phyloP scores from a whole-genome alignment of 2,888 invertebrate genomes.

The Meiosimyza decipiens region DNA sequence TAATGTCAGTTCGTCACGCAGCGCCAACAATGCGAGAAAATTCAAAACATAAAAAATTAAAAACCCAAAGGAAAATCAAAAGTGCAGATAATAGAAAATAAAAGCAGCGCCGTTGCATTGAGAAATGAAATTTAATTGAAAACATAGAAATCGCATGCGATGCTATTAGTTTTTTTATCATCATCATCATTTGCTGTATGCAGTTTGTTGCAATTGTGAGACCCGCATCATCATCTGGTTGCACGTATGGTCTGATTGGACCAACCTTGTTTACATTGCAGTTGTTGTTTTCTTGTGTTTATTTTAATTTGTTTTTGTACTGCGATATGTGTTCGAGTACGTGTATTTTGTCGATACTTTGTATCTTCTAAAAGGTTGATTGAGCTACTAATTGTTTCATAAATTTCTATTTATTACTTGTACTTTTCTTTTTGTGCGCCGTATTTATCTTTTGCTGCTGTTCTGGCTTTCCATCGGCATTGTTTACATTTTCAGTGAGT shows the following conservation, averaged over 20 bases:
- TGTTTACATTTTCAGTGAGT: too few relatives aligned
- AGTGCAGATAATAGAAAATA: not conserved
- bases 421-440: not conserved
- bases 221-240: constrained; percentile 1
- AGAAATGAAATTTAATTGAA: constrained; percentile 1
- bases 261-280: not conserved
- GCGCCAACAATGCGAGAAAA: constrained; percentile 23
- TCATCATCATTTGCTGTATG: too few relatives aligned
- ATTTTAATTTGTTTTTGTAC: not conserved
- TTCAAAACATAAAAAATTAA: constrained; percentile 48
- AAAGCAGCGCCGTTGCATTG: not conserved
- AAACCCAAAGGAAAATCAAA: constrained; percentile 34
- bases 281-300: too few relatives aligned
- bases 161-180: not conserved
- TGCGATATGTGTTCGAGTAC: not conserved
- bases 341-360: not conserved
- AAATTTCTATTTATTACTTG: constrained; percentile 6
- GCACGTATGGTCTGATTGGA: not conserved
- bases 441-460: not conserved
- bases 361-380: not conserved
- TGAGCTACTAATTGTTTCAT: constrained; percentile 12
- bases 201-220: too few relatives aligned
- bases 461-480: not conserved
- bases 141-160: constrained; percentile 11
- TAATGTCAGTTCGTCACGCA: constrained; percentile 48